phyloP scores from a whole-genome alignment of 2,113 vertebrate species.

The Pangasianodon hypophthalmus region DNA sequence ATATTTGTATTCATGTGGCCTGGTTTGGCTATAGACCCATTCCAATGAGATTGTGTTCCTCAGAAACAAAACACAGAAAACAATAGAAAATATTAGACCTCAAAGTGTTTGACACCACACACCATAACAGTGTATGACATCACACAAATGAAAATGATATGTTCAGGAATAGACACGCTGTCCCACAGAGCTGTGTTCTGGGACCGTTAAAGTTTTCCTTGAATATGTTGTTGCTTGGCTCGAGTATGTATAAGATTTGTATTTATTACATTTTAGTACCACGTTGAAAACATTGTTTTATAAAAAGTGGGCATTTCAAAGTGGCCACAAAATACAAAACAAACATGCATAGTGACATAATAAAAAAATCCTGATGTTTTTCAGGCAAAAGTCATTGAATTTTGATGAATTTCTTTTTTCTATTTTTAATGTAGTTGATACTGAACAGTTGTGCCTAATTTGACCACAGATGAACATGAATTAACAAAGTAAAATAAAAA shows the following conservation, averaged over 20 bases:
- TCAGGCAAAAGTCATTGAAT: no score
- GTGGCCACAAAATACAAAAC: background rate
- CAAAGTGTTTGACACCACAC: background rate
- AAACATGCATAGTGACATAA: background rate
- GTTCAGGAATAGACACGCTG: background rate
- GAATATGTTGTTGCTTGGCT: background rate
- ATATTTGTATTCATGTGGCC: background rate
- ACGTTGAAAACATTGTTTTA: background rate
- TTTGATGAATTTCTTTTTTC: no score
- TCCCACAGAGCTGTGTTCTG: background rate
- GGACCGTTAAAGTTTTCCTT: background rate
- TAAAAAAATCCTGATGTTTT: background rate
- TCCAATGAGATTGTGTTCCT: background rate
- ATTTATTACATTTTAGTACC: background rate
- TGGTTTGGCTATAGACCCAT: background rate
- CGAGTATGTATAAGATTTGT: background rate
- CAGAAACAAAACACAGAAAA: background rate
- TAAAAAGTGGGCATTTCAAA: background rate
- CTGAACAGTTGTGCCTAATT: background rate
- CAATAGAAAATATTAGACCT: background rate
- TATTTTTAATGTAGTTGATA: background rate
- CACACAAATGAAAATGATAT: background rate
- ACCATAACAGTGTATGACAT: background rate
- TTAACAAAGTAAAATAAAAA: background rate
- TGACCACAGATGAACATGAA: background rate